phyloP scores from a whole-genome alignment of 1,140 invertebrate species.

The Orchestia grillus region DNA sequence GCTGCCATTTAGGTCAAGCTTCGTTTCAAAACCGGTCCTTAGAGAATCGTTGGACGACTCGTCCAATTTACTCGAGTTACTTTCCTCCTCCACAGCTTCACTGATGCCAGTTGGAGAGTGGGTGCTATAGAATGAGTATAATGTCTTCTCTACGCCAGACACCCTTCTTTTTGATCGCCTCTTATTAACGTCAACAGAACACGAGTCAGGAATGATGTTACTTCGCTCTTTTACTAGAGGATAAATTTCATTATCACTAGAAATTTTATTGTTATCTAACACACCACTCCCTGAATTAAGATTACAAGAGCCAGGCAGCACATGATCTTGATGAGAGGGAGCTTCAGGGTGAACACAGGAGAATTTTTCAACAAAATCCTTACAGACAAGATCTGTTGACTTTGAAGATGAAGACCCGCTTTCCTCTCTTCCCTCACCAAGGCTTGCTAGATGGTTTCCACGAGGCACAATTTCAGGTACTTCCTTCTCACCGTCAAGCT shows the following conservation, averaged over 20 bases:
- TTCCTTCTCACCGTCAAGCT: neutral
- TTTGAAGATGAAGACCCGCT: neutral
- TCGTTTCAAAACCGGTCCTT: neutral
- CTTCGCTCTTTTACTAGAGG: neutral
- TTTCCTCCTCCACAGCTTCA: neutral
- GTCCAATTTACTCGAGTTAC: neutral
- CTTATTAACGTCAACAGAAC: neutral
- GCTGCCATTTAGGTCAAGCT: neutral
- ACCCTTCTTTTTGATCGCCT: conserved; percentile 35
- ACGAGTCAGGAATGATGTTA: neutral
- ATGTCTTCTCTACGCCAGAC: neutral
- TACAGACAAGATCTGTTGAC: neutral
- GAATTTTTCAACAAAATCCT: neutral
- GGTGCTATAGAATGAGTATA: neutral
- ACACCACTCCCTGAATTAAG: neutral
- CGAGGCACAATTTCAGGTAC: neutral
- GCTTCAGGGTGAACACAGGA: neutral
- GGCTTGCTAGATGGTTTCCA: neutral
- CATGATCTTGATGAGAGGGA: neutral
- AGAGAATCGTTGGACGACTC: neutral
- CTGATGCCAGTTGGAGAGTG: neutral
- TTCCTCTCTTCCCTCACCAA: neutral
- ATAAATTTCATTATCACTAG: neutral
- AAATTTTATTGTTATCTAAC: neutral
- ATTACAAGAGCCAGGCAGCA: neutral